Evolutionary conservation across 2,888 invertebrate species (phyloP).

Genomic region (Parascotia fuliginaria): DNA sequence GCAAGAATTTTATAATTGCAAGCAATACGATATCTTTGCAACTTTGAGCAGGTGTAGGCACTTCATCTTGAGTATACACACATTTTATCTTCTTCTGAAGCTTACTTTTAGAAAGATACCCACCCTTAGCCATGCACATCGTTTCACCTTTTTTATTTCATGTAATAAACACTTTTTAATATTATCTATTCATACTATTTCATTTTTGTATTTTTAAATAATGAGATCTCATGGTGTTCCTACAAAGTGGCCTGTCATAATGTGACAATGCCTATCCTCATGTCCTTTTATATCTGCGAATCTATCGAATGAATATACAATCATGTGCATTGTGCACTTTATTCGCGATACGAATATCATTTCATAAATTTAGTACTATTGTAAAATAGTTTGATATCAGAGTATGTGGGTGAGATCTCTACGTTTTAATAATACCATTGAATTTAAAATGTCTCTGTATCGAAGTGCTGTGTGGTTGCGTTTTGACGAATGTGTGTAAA

Average conservation of each 20-base stretch:
- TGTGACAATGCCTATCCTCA: constrained; percentile 32
- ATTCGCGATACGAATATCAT: constrained; percentile 46
- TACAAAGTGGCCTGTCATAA: constrained; percentile 24
- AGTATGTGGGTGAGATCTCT: constrained; percentile 27
- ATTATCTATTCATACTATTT: too few relatives aligned
- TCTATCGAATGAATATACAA: constrained; percentile 50
- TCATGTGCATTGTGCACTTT: constrained; percentile 38
- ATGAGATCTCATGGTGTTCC: constrained; percentile 18
- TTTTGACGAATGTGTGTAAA: too few relatives aligned
- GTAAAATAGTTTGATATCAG: constrained; percentile 49
- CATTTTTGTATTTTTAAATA: too few relatives aligned
- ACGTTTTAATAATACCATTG: constrained; percentile 32
- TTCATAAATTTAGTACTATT: constrained; percentile 45
- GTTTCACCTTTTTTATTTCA: too few relatives aligned
- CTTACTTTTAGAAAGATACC: too few relatives aligned
- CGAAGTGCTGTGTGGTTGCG: not conserved
- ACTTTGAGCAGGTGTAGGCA: too few relatives aligned
- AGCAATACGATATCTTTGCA: too few relatives aligned
- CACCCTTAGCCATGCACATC: too few relatives aligned
- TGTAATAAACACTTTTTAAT: too few relatives aligned
- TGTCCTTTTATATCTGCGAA: constrained; percentile 36
- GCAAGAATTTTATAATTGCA: too few relatives aligned
- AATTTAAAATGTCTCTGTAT: constrained; percentile 27
- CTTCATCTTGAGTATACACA: too few relatives aligned
- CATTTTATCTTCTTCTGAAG: too few relatives aligned